Base-by-base conservation (phyloP, 2,113 vertebrate genomes). In the Pontoporia blainvillei region DNA sequence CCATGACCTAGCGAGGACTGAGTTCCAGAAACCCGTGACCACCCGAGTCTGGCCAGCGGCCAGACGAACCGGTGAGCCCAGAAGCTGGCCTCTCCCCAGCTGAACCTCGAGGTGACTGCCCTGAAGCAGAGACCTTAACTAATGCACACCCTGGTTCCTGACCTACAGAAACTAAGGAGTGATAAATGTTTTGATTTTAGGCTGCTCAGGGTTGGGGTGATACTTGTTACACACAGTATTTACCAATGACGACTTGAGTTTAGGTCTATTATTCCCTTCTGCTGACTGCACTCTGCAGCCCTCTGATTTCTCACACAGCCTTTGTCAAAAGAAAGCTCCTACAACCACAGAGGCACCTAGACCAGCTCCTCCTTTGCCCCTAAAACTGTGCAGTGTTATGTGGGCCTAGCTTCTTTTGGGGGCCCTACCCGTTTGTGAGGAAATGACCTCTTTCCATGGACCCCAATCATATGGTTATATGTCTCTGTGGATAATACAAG, bases 21-120 rank as follows among this genome's bases (percentile, higher is more conserved):
- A 84, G 15, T 27, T 27, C 11, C 2, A 79, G 8, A 7, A 34
- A 20, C 6, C 31, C 25, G 3, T 13, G 31, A 64, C 20, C 20
- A n/a, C 36, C 6, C 8, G 0, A 6, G 34, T 79, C 2, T 8
- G 79, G 8, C 12, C 1, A 2, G 72, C 0, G 15, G 6, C 1
- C 15, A 72, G 14, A 3, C 39, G 7, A 86, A 6, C 36, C 14
- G 67, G 4, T 46, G 25, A 64, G 18, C 6, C 29, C 21, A 9
- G 15, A 44, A 81, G 11, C 10, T 39, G 41, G 6, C 39, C 36
- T 71, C 81, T 29, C 2, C 39, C 18, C 36, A 49, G 7, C 41
- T 39, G 49, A 93, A 6, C 0, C 7, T 44, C 17, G 36, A 69
- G 9, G 18, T 88, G 27, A 73, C 1, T 4, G 34, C 3, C 23